These are phyloP conservation scores for Atopsyche davidsoni DNA, from an alignment of 1,140 invertebrate genomes.

Conservation along the genomic window DNA sequence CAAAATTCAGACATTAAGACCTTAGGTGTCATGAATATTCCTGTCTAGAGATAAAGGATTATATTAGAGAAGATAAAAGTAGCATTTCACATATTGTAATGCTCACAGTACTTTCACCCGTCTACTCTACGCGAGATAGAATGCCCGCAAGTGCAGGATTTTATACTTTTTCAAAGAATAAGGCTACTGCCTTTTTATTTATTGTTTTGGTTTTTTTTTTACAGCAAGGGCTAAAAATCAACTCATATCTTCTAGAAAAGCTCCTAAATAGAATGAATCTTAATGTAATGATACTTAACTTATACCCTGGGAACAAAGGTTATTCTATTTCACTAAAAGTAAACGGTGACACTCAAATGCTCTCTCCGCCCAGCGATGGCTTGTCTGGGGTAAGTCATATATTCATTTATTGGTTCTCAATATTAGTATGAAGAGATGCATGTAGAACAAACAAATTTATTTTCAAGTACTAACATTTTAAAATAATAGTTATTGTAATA, in stretches of 20 bases:
- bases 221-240: conserved; percentile 61
- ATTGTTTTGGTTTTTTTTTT: conserved; percentile 30
- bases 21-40: no score
- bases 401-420: no score
- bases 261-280: conserved; percentile 77
- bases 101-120: no score
- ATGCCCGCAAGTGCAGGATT: no score
- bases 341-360: conserved; percentile 50
- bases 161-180: no score
- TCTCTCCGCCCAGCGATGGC: conserved; percentile 36
- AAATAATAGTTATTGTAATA: conserved; percentile 12
- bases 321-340: conserved; percentile 73
- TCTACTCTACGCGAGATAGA: no score
- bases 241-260: conserved; percentile 77
- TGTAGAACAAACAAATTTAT: conserved; percentile 10
- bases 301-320: conserved; percentile 87
- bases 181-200: no score
- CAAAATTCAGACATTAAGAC: no score
- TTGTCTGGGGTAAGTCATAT: conserved; percentile 42
- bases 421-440: no score
- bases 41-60: no score
- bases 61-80: no score
- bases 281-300: conserved; percentile 83
- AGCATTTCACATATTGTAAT: no score
- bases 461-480: conserved; percentile 8